A percentile compares a stretch with the other conserved stretches of the same genome.
These are phyloP conservation scores for Arctia plantaginis DNA, from an alignment of 2,888 invertebrate species.

Conservation along the genomic window DNA sequence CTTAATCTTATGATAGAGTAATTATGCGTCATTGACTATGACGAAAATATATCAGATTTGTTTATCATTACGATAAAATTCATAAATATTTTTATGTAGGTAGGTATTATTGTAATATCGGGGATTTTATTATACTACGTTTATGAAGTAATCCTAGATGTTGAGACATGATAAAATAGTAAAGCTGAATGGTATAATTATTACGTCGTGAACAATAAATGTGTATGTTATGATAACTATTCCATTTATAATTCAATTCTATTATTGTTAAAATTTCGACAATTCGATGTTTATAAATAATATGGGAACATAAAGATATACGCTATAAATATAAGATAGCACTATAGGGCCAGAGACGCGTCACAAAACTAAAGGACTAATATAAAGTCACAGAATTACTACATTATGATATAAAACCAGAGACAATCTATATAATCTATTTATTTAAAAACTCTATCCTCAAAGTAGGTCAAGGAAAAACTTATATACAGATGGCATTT, in stretches of 20 bases:
- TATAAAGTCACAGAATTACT: too few species aligned
- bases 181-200: constrained; percentile 1
- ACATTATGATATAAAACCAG: not conserved
- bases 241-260: not conserved
- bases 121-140: not conserved
- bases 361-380: not conserved
- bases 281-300: not conserved
- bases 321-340: not conserved
- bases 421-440: not conserved
- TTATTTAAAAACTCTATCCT: too few species aligned
- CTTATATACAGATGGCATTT: not conserved
- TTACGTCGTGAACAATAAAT: not conserved
- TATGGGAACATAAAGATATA: not conserved
- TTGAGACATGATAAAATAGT: not conserved
- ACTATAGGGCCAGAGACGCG: not conserved
- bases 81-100: not conserved
- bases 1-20: not conserved
- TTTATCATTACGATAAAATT: not conserved
- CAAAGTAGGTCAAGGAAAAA: not conserved
- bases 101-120: not conserved
- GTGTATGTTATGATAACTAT: not conserved
- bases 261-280: not conserved
- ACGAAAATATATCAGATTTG: not conserved
- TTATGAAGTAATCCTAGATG: not conserved
- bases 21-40: constrained; percentile 3